phyloP scores from a whole-genome alignment of 2,888 invertebrate species.

The Peribatodes rhomboidaria region DNA sequence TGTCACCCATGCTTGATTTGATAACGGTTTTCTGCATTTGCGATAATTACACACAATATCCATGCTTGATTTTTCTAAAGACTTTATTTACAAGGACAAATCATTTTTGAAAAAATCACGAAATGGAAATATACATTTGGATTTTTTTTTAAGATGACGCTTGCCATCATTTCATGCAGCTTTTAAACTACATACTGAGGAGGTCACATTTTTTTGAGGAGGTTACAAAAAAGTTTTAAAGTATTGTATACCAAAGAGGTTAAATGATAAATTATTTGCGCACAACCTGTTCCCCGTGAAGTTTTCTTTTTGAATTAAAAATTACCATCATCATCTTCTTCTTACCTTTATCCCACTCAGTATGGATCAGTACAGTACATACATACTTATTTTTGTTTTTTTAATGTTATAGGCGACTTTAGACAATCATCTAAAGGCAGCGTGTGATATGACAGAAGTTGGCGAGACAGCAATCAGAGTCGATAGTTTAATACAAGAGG shows the following conservation, averaged over 20 bases:
- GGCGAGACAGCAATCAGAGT: constrained; percentile 95
- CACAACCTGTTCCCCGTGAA: neutral
- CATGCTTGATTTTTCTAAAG: constrained; percentile 47
- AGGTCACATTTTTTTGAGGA: neutral
- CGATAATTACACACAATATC: constrained; percentile 84
- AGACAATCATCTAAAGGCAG: constrained; percentile 92
- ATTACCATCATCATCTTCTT: too few relatives aligned
- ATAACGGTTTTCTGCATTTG: constrained; percentile 80
- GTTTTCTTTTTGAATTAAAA: neutral
- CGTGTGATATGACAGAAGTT: constrained; percentile 94
- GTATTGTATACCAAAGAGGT: neutral
- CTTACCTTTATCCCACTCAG: too few relatives aligned
- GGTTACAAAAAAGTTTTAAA: neutral
- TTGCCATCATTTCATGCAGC: neutral
- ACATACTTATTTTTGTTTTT: constrained; percentile 9
- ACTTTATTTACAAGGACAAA: constrained; percentile 4
- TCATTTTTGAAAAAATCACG: neutral
- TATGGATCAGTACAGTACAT: neutral
- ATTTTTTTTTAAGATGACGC: neutral
- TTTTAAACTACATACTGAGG: too few relatives aligned
- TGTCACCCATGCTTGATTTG: constrained; percentile 83
- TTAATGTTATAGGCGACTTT: constrained; percentile 88
- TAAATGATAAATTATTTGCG: neutral
- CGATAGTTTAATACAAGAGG: constrained; percentile 92
- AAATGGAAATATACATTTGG: neutral